These are phyloP conservation scores for Ceramica pisi DNA, from an alignment of 2,888 invertebrate species.

Conservation along the genomic window DNA sequence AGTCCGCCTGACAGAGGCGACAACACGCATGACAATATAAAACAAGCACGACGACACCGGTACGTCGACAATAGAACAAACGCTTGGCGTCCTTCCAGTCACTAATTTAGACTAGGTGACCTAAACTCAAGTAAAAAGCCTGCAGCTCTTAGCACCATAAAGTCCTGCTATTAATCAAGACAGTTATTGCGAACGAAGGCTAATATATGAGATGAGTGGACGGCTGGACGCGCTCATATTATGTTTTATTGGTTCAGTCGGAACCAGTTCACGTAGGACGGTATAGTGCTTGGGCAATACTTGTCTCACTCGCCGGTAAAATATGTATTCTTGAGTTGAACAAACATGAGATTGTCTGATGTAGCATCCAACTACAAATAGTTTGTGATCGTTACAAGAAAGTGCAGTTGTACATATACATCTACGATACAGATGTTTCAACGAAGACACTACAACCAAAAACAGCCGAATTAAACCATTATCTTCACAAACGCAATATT, in stretches of 20 bases:
- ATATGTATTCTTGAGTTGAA: slow-evolving; percentile 33
- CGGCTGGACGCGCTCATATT: slow-evolving; percentile 36
- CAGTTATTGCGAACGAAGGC: slow-evolving; percentile 50
- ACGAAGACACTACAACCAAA: slow-evolving; percentile 11
- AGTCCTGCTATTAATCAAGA: slow-evolving; percentile 52
- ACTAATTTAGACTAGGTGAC: slow-evolving; percentile 84
- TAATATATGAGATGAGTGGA: slow-evolving; percentile 48
- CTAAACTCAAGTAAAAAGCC: slow-evolving; percentile 73
- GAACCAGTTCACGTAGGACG: slow-evolving; percentile 44
- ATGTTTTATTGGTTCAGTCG: slow-evolving; percentile 54
- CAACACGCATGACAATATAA: slow-evolving; percentile 80
- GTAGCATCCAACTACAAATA: slow-evolving; percentile 12
- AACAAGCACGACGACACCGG: slow-evolving; percentile 78
- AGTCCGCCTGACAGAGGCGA: slow-evolving; percentile 67
- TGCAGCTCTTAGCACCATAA: slow-evolving; percentile 61
- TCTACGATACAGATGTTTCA: slow-evolving; percentile 18
- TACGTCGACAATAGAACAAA: slow-evolving; percentile 86
- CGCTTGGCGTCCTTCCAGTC: slow-evolving; percentile 87
- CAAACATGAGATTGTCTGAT: slow-evolving; percentile 10
- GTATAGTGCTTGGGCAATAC: slow-evolving; percentile 37
- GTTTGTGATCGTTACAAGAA: slow-evolving; percentile 9
- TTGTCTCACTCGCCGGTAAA: slow-evolving; percentile 48
- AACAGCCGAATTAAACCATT: slow-evolving; percentile 33
- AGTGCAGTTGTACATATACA: slow-evolving; percentile 10
- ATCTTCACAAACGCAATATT: slow-evolving; percentile 52